phyloP scores from a whole-genome alignment of 2,888 invertebrate species.

The Litoditis marina region DNA sequence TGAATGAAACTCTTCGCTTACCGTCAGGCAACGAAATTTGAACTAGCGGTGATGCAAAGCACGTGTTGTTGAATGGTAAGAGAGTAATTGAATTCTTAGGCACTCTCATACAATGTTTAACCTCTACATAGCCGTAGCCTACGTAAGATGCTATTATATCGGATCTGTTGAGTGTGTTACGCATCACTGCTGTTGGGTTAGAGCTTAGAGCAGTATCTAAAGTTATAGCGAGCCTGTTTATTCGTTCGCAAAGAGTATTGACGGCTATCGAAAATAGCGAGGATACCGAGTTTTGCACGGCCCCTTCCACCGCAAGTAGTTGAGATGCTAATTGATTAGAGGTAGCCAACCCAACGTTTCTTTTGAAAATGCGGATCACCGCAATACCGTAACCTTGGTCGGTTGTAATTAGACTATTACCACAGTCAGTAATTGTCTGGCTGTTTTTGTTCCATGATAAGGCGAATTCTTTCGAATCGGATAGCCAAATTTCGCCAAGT shows the following conservation, averaged over 20 bases:
- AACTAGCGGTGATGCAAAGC: constrained; percentile 4
- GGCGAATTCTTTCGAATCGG: background rate
- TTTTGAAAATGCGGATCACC: background rate
- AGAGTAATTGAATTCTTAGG: background rate
- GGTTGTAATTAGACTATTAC: background rate
- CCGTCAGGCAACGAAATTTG: background rate
- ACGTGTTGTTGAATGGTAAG: background rate
- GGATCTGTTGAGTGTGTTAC: background rate
- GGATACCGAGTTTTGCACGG: background rate
- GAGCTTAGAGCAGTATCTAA: background rate
- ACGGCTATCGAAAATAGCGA: background rate
- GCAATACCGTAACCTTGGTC: background rate
- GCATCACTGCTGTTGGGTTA: constrained; percentile 3
- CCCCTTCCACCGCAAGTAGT: constrained; percentile 6
- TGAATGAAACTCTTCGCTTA: background rate
- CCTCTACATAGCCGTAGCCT: background rate
- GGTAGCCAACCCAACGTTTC: constrained; percentile 2
- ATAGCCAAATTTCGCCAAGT: background rate
- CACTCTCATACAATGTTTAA: background rate
- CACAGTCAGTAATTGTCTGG: background rate
- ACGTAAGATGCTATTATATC: constrained; percentile 6
- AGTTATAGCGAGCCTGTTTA: background rate
- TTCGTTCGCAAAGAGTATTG: background rate
- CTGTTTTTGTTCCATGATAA: background rate
- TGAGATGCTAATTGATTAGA: constrained; percentile 8